Conservation (phyloP, 53 echinoderm and acorn worm genomes). For the Luidia sarsii region DNA sequence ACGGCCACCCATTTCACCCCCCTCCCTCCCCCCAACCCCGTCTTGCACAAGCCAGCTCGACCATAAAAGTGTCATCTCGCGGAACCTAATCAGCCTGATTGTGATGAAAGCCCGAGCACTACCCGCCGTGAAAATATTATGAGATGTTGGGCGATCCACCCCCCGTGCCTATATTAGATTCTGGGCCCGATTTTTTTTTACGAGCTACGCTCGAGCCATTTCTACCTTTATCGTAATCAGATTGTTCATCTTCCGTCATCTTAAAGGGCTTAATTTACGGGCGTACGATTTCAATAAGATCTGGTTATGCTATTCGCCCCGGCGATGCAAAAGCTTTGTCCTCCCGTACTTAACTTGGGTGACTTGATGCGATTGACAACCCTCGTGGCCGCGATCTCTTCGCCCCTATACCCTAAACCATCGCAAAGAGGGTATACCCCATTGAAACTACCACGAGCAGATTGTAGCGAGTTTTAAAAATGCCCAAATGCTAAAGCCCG, state of each 20-base stretch:
- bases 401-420: too few relatives aligned
- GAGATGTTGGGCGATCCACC: conserved; percentile 21
- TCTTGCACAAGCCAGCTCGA: conserved; percentile 18
- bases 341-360: background rate
- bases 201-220: conserved; percentile 51
- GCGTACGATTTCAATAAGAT: conserved; percentile 31
- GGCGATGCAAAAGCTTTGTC: background rate
- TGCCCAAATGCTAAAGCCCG: too few relatives aligned
- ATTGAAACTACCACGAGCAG: too few relatives aligned
- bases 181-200: conserved; percentile 2
- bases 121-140: conserved; percentile 51
- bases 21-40: too few relatives aligned
- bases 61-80: conserved; percentile 62
- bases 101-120: conserved; percentile 20
- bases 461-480: too few relatives aligned
- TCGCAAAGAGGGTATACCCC: too few relatives aligned
- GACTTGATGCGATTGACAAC: background rate
- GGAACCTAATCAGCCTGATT: conserved; percentile 49
- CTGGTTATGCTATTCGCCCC: conserved; percentile 15
- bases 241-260: conserved; percentile 49
- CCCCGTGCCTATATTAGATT: background rate
- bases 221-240: conserved; percentile 52
- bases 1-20: too few relatives aligned
- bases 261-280: conserved; percentile 52
- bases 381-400: too few relatives aligned